Evolutionary conservation across 37 sponge, comb jelly and placozoan genomes (phyloP).

Genomic region (Ephydatia muelleri): DNA sequence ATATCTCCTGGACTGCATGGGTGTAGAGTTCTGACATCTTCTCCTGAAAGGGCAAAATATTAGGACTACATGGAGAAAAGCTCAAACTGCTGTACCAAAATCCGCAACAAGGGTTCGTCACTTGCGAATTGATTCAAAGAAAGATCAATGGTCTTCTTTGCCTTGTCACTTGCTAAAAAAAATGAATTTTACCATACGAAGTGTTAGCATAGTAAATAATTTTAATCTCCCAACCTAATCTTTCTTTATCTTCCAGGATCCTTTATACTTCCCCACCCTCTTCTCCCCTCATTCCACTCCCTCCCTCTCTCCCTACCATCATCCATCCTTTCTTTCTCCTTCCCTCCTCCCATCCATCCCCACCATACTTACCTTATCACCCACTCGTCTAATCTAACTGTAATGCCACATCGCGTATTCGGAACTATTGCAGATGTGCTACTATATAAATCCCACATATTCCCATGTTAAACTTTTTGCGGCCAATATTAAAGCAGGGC

Average conservation of each 20-base stretch:
- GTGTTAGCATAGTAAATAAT: no score
- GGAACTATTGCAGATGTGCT: no score
- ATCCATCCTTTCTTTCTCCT: neutral
- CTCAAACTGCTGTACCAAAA: slow-evolving; percentile 4
- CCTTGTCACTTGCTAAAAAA: slow-evolving; percentile 35
- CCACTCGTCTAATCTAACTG: neutral
- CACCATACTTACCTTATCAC: neutral
- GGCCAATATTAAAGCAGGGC: no score
- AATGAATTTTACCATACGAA: no score
- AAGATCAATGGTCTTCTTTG: slow-evolving; percentile 33
- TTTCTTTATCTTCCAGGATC: no score
- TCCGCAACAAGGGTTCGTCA: neutral
- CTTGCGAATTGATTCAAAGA: slow-evolving; percentile 2
- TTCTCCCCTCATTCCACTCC: no score
- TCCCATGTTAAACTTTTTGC: no score
- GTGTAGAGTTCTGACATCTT: slow-evolving; percentile 42
- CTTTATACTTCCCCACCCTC: no score
- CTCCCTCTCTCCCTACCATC: neutral
- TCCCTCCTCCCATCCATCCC: neutral
- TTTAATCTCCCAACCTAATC: no score
- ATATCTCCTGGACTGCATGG: slow-evolving; percentile 45
- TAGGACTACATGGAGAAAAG: neutral
- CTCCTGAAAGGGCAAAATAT: slow-evolving; percentile 16
- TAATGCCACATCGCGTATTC: neutral
- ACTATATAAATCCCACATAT: no score